These are phyloP conservation scores for Malacosoma neustria DNA, from an alignment of 2,888 invertebrate genomes.

Conservation along the genomic window DNA sequence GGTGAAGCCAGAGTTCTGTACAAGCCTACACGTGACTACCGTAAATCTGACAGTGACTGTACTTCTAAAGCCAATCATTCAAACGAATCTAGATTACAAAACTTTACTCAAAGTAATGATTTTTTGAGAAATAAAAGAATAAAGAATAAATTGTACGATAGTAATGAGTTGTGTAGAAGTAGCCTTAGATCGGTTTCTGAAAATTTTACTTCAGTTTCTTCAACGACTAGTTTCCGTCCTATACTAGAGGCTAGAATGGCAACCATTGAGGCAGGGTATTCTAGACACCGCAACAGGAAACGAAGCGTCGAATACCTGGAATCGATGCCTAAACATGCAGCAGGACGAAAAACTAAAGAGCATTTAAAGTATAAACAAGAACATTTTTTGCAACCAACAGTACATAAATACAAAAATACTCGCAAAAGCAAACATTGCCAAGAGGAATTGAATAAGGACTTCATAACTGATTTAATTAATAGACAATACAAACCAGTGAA, in stretches of 20 bases:
- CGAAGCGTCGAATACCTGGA: background rate
- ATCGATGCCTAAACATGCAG: constrained; percentile 6
- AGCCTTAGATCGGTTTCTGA: constrained; percentile 26
- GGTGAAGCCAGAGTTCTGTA: constrained; percentile 36
- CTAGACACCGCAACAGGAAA: background rate
- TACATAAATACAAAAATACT: constrained; percentile 17
- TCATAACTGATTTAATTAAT: constrained; percentile 52
- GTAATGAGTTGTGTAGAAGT: constrained; percentile 22
- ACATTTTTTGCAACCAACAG: constrained; percentile 13
- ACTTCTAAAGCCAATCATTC: constrained; percentile 9
- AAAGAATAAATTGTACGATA: constrained; percentile 22
- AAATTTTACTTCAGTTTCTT: constrained; percentile 22
- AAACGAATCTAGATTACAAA: background rate
- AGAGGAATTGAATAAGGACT: constrained; percentile 39
- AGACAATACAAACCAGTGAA: constrained; percentile 52
- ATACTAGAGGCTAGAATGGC: constrained; percentile 21
- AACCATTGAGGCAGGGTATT: background rate
- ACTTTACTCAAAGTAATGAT: background rate
- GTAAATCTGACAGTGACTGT: constrained; percentile 27
- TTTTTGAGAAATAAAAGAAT: constrained; percentile 21
- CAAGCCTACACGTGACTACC: constrained; percentile 28
- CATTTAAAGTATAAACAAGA: constrained; percentile 16
- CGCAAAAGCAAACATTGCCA: constrained; percentile 19
- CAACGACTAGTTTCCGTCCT: constrained; percentile 38
- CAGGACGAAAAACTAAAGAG: constrained; percentile 18